Conservation (phyloP, 2,888 invertebrate species). For the Tipula confusa region DNA sequence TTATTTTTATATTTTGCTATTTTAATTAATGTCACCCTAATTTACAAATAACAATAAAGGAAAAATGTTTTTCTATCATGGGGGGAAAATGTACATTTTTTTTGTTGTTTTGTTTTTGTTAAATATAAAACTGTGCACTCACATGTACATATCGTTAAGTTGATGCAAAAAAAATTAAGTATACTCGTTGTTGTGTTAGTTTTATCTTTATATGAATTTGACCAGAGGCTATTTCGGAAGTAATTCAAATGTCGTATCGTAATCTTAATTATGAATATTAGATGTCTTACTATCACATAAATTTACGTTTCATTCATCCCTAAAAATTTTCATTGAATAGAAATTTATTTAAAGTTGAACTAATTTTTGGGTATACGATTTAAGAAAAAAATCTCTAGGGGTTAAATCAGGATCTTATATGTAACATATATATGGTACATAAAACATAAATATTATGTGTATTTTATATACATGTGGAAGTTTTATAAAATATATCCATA, state of each 20-base stretch:
- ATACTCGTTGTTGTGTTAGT: not conserved
- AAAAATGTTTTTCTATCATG: not conserved
- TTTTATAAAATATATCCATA: not conserved
- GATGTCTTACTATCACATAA: not conserved
- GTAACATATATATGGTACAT: not conserved
- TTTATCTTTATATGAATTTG: conserved; percentile 28
- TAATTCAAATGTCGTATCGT: conserved; percentile 27
- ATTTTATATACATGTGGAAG: not conserved
- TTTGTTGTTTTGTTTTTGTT: not conserved
- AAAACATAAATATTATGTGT: not conserved
- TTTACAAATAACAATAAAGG: not conserved
- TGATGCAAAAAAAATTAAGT: not conserved
- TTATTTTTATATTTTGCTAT: not conserved
- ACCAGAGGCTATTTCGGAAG: conserved; percentile 34
- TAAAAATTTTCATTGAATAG: not conserved
- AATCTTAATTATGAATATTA: conserved; percentile 20
- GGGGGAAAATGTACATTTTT: not conserved
- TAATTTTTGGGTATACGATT: not conserved
- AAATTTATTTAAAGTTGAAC: not conserved
- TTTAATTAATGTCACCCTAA: conserved; percentile 25
- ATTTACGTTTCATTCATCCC: conserved; percentile 12
- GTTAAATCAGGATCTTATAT: not conserved
- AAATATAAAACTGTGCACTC: too few species aligned
- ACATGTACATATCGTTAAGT: not conserved
- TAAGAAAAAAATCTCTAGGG: conserved; percentile 13